Percentiles rank a stretch among this genome's conserved stretches.
These are phyloP conservation scores for Formica exsecta DNA, from an alignment of 1,140 invertebrate species.

Conservation along the genomic window DNA sequence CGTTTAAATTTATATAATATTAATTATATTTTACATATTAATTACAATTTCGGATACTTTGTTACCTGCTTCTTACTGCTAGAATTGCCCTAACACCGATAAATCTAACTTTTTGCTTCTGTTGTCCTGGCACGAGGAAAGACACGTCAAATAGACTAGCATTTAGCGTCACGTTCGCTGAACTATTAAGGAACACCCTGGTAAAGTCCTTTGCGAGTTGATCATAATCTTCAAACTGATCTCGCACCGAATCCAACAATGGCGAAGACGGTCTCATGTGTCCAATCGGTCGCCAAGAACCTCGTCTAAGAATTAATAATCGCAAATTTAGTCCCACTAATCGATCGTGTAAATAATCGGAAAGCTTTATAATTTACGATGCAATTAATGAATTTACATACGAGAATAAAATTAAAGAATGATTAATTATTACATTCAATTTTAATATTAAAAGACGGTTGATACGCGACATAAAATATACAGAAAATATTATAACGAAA, in stretches of 20 bases:
- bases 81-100: slow-evolving; percentile 96
- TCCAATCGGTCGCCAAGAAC: slow-evolving; percentile 97
- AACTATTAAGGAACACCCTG: slow-evolving; percentile 93
- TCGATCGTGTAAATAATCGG: slow-evolving; percentile 8
- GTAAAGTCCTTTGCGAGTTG: slow-evolving; percentile 97
- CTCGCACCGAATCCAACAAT: slow-evolving; percentile 95
- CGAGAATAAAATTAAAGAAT: neutral
- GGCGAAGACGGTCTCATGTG: slow-evolving; percentile 98
- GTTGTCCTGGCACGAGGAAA: slow-evolving; percentile 94
- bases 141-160: slow-evolving; percentile 95
- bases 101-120: slow-evolving; percentile 95
- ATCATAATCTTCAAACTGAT: slow-evolving; percentile 97
- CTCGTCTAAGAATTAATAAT: slow-evolving; percentile 86
- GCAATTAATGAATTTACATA: neutral
- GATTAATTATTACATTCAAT: neutral
- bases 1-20: slow-evolving; percentile 17
- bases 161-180: slow-evolving; percentile 90
- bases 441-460: slow-evolving; percentile 8
- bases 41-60: neutral
- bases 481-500: neutral
- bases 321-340: slow-evolving; percentile 23
- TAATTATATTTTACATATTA: slow-evolving; percentile 20
- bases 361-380: neutral
- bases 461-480: neutral
- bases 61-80: slow-evolving; percentile 94